Base-by-base conservation (phyloP, 2,888 invertebrate species). In the Chrysomela aeneicollis region DNA sequence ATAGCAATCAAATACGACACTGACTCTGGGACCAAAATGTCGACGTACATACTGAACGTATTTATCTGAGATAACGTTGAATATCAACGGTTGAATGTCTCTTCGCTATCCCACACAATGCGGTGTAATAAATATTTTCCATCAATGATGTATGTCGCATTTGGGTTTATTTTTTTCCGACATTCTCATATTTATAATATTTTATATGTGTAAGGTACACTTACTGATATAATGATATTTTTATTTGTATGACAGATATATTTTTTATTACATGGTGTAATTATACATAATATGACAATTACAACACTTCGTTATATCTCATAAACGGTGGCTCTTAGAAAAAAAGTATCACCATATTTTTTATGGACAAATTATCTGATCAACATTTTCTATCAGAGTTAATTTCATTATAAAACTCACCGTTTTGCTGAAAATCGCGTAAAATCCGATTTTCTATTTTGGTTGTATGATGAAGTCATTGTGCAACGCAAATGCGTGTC, bases 11-110 rank as follows among this genome's bases (percentile, higher is more conserved):
- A 53, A 53, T 53, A 32, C 19, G 6, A 32, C 19, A 53, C 32
- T 53, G n/a, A 42, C 57, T 60, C 32, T 60, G 9, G 2, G 32
- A 53, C 26, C 61, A 54, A 77, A 58, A 74, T 75, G 66, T 76
- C 74, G 69, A 76, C 32, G 63, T 59, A 63, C 21, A 63, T 63
- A 58, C 49, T 53, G 54, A 59, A 64, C 51, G 47, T 64, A 64
- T 64, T 64, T 57, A 49, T 64, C 42, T n/a, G 61, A 61, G 42
- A 55, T 64, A 61, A 60, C 22, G n/a, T n/a, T n/a, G n/a, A n/a
- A n/a, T n/a, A n/a, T n/a, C n/a, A n/a, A n/a, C n/a, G n/a, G 30
- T 47, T 60, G 37, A 64, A 61, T 21, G 57, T 61, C 57, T 55
- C 46, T 64, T 57, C 53, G 30, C 50, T 17, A 59, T 59, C 32